Evolutionary conservation across 2,113 vertebrate genomes (phyloP).

Genomic region (Notarius quadriscutis): DNA sequence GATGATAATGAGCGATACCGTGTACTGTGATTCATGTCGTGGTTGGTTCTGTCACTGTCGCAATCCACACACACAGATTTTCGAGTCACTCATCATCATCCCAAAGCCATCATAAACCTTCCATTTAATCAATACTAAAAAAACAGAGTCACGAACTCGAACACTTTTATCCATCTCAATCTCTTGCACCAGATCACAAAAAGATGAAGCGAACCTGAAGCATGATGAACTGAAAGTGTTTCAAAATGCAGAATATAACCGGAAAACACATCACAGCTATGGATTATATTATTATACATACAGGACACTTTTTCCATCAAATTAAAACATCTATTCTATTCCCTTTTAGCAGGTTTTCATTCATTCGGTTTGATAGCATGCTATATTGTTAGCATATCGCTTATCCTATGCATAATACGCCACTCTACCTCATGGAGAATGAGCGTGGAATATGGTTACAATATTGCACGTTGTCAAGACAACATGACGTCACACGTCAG

Average conservation of each 20-base stretch:
- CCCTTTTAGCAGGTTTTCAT: no score
- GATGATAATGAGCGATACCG: slow-evolving; percentile 1
- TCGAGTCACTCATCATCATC: background rate
- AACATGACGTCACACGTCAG: no score
- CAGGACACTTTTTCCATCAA: no score
- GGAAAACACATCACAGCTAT: background rate
- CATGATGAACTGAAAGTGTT: background rate
- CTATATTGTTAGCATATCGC: no score
- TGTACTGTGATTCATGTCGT: background rate
- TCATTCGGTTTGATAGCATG: no score
- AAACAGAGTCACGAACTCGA: background rate
- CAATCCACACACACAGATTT: background rate
- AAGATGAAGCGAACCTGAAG: background rate
- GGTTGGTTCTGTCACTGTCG: background rate
- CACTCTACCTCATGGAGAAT: no score
- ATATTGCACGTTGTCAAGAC: no score
- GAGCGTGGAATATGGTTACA: no score
- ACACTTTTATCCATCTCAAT: background rate
- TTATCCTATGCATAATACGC: no score
- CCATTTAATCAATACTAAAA: background rate
- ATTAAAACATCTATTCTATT: no score
- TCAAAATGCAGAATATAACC: background rate
- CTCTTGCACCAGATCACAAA: background rate
- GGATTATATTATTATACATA: background rate
- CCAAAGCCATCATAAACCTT: background rate